Base-by-base conservation (phyloP, 2,888 invertebrate genomes). In the Dynastes maya region DNA sequence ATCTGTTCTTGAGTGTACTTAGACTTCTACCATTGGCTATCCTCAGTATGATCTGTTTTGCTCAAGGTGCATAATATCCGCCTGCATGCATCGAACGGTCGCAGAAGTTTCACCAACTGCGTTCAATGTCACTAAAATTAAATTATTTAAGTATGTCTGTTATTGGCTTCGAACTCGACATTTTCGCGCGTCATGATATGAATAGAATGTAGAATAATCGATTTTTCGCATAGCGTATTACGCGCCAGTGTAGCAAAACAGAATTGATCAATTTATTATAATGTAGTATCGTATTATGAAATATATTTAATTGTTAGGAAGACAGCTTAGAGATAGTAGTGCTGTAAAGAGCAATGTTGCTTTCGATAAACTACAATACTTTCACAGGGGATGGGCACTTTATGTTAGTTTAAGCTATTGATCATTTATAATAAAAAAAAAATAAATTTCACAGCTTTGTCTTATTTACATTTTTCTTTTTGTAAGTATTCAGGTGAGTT, bases 361-460 rank as follows among this genome's bases (percentile, higher is more conserved):
- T 88, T 88, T 87, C 86, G 86, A 83, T 86, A 85, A 86, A 83
- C 83, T 81, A 80, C 85, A 85, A 84, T 86, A 87, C 86, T 88
- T 88, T 88, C 88, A 88, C 87, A 87, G 88, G 88, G 88, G 88
- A 86, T 87, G 88, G 88, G 88, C 88, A 88, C 88, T 88, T 87
- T 88, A 87, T 88, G 87, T 88, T 88, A 88, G 88, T 88, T 87
- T 84, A 88, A 88, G 88, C 88, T 87, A 88, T 80, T 88, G 88
- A 88, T 87, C 86, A 88, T 88, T 88, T 88, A 87, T 88, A 88
- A 88, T 88, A 88, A 88, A 88, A 81, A 80, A 61, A 88, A 81
- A 80, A 61, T 74, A 74, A 74, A 74, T 74, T 74, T 45, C 61
- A 74, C 61, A 5, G 13, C n/a, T 13, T 74, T 74, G 72, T 74